Evolutionary conservation across 2,797 vertebrate species (phyloP).

Genomic region (Mus caroli): DNA sequence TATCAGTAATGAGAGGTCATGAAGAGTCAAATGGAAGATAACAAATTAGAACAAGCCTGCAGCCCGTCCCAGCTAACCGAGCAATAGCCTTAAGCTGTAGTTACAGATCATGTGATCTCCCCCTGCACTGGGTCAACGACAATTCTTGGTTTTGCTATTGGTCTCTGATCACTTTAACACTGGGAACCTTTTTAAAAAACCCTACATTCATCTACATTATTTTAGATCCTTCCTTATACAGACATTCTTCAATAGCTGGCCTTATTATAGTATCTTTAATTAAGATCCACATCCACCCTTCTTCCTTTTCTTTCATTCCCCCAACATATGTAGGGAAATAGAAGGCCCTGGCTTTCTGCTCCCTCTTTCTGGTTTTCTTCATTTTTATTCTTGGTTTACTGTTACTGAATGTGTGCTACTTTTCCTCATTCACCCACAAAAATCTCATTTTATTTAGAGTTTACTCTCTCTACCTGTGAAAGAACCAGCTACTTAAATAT

Average conservation of each 20-base stretch:
- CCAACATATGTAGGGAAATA: not conserved
- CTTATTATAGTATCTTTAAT: conserved; percentile 39
- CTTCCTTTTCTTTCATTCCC: not conserved
- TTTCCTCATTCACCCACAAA: not conserved
- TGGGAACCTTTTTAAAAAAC: not conserved
- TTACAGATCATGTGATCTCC: not conserved
- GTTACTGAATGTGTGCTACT: not conserved
- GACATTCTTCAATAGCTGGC: not conserved
- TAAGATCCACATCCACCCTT: not conserved
- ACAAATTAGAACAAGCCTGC: not conserved
- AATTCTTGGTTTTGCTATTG: not conserved
- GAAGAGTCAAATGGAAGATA: not conserved
- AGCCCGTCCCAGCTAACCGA: not conserved
- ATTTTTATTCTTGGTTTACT: not conserved
- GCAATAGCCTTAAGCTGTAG: not conserved
- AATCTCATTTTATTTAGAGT: conserved; percentile 36
- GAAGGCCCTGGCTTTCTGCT: not conserved
- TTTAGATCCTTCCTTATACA: not conserved
- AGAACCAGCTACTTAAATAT: not conserved
- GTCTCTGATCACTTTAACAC: not conserved
- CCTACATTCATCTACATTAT: not conserved
- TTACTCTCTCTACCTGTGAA: conserved; percentile 6
- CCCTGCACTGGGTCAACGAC: not conserved
- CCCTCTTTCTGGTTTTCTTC: not conserved
- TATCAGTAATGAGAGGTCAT: not conserved